Base-by-base conservation (phyloP, 2,888 invertebrate species). In the Oligia latruncula region DNA sequence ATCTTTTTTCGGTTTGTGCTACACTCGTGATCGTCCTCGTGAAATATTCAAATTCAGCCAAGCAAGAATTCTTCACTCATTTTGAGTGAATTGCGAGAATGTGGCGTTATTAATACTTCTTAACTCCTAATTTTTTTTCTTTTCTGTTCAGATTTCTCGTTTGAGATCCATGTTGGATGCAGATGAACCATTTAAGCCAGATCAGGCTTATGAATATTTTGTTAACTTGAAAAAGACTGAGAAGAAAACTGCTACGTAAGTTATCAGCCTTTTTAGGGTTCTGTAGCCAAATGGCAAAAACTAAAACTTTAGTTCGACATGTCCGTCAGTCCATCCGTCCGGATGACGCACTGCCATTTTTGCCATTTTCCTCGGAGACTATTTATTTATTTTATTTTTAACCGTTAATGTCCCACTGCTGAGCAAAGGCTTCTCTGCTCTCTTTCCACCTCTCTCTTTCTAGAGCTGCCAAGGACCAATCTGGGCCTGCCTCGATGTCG, bases 131-230 rank as follows among this genome's bases (percentile, higher is more conserved):
- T 60, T 60, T 29, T 29, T 29, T 71, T 23, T 68, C 0, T 35
- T 52, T 43, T 46, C 3, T 71, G 83, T 88, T 68, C 83, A 97
- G 97, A 95, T 97, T 81, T 90, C 92, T 62, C 94, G 96, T 40
- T 87, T 96, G 23, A 93, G 96, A 17, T 80, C 91, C 4, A 94
- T 96, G 95, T 84, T 96, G 78, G 95, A 96, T 82, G 97, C 96
- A 0, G 96, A 96, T 78, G 95, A 96, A 81, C 96, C 96, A 0
- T 96, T 96, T 85, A 96, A 96, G 75, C 96, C 96, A 0, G 96
- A 96, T 74, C 96, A 96, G 86, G 96, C 97, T 0, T 97, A 96
- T 82, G 94, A 95, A 82, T 96, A 96, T 84, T 97, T 97, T 81
- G 89, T 95, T 5, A 96, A 95, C 85, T 85, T 96, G 72, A 92